These are phyloP conservation scores for Uria aalge DNA, from an alignment of 2,113 vertebrate species.

Conservation along the genomic window DNA sequence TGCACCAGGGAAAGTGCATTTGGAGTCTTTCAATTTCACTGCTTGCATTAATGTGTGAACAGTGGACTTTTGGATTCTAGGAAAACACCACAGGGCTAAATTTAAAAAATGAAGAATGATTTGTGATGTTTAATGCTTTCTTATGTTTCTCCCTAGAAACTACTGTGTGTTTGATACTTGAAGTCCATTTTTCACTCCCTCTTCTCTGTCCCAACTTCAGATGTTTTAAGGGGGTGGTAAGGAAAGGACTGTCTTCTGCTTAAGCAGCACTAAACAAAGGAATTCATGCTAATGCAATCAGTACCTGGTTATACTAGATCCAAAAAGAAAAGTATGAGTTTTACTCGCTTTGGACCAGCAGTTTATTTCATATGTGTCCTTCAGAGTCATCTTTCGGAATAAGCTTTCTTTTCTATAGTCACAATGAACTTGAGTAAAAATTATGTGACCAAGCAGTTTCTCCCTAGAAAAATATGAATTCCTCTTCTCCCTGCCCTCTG, in stretches of 20 bases:
- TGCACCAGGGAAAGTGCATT: neutral
- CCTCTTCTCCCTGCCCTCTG: too few relatives aligned
- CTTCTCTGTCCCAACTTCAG: neutral
- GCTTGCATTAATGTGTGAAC: neutral
- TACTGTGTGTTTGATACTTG: neutral
- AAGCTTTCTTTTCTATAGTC: neutral
- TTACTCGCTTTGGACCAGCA: neutral
- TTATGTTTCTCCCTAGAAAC: neutral
- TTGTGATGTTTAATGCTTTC: neutral
- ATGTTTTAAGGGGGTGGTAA: neutral
- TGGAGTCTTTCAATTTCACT: neutral
- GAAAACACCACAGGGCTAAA: neutral
- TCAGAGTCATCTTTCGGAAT: neutral
- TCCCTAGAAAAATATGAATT: neutral
- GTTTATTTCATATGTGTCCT: neutral
- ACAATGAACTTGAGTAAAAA: neutral
- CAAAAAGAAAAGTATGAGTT: neutral
- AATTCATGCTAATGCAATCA: neutral
- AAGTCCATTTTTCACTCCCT: neutral
- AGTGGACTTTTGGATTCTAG: neutral
- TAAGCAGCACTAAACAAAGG: neutral
- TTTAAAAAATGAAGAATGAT: neutral
- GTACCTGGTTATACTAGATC: neutral
- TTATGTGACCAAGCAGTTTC: neutral
- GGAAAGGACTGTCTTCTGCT: neutral